A percentile compares a stretch with the other conserved stretches of the same genome.
Evolutionary conservation across 1,140 invertebrate species (phyloP).

Genomic region (Eumeta japonica): DNA sequence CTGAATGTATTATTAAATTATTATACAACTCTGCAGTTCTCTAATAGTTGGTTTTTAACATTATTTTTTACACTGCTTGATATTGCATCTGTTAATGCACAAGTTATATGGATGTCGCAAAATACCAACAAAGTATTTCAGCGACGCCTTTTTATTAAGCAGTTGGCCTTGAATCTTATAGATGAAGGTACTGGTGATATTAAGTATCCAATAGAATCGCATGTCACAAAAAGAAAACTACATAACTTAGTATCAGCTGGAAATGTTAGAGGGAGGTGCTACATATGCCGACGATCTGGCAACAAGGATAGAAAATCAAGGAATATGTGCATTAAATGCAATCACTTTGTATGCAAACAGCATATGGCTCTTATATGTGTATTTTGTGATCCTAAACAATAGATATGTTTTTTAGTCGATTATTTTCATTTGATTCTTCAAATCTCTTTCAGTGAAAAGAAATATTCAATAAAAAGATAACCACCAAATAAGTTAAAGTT

Average conservation of each 20-base stretch:
- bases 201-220: constrained; percentile 6
- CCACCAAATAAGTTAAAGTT: too few species aligned
- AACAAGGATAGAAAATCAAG: background rate
- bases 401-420: too few species aligned
- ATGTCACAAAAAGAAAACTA: background rate
- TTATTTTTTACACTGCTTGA: constrained; percentile 56
- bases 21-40: constrained; percentile 49
- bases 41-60: constrained; percentile 54
- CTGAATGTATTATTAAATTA: constrained; percentile 48
- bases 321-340: constrained; percentile 36
- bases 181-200: too few species aligned
- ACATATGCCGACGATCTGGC: background rate
- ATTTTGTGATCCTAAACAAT: constrained; percentile 20
- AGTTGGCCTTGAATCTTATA: constrained; percentile 41
- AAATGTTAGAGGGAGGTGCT: background rate
- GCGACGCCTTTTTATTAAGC: constrained; percentile 41
- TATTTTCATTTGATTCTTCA: too few species aligned
- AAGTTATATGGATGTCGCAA: constrained; percentile 42
- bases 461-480: too few species aligned
- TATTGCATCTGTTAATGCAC: constrained; percentile 54
- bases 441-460: too few species aligned
- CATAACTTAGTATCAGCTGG: too few species aligned
- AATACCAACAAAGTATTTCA: constrained; percentile 24
- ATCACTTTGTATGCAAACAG: constrained; percentile 39
- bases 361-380: constrained; percentile 32